These are phyloP conservation scores for Pristionchus mayeri DNA, from an alignment of 2,888 invertebrate genomes.

Conservation along the genomic window DNA sequence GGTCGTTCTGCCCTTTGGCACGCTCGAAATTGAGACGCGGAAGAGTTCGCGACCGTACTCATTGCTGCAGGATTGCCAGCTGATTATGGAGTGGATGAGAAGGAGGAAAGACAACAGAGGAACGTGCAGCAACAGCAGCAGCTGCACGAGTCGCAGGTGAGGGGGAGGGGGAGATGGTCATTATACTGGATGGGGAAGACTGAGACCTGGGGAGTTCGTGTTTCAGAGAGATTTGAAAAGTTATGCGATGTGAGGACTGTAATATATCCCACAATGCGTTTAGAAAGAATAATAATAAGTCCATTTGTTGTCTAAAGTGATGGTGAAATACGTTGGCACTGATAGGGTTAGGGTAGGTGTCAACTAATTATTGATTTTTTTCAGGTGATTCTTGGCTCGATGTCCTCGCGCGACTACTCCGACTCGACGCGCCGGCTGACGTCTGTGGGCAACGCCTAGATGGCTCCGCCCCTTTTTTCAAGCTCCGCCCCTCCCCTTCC, in stretches of 20 bases:
- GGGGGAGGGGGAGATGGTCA: not conserved
- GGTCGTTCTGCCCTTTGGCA: conserved; percentile 88
- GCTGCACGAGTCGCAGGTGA: conserved; percentile 38
- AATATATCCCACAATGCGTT: not conserved
- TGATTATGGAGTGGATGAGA: not conserved
- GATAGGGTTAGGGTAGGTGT: not conserved
- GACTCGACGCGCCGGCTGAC: conserved; percentile 43
- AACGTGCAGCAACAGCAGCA: not conserved
- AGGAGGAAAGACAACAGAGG: not conserved
- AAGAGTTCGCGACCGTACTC: conserved; percentile 54
- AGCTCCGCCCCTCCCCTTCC: conserved; percentile 13
- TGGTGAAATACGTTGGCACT: not conserved
- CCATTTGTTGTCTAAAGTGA: not conserved
- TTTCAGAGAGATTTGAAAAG: too few species aligned
- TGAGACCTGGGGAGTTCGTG: not conserved
- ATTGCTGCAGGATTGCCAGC: conserved; percentile 47
- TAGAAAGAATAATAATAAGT: not conserved
- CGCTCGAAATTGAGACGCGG: conserved; percentile 79
- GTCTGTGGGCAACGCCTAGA: conserved; percentile 33
- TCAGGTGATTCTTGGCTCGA: conserved; percentile 47
- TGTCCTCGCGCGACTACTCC: conserved; percentile 47
- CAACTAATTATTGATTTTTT: not conserved
- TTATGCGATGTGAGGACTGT: too few species aligned
- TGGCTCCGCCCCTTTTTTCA: not conserved
- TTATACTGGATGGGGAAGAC: too few species aligned